Evolutionary conservation across 2,113 vertebrate genomes (phyloP).

Genomic region (Gorilla gorilla): DNA sequence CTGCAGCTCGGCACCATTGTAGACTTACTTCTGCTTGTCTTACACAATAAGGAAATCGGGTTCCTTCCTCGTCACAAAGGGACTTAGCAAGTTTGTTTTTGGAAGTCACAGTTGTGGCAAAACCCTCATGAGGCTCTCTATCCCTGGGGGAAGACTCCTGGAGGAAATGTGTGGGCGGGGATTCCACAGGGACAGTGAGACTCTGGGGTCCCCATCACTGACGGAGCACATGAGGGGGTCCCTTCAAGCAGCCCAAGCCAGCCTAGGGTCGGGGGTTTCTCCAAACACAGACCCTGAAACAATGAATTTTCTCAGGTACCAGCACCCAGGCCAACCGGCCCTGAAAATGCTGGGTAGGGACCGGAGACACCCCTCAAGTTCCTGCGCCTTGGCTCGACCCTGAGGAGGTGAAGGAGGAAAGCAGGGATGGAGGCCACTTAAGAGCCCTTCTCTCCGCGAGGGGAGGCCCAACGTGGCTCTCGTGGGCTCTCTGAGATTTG

Average conservation of each 20-base stretch:
- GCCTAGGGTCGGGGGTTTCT: neutral
- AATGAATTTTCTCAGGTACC: neutral
- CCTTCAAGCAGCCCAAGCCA: neutral
- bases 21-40: neutral
- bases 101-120: neutral
- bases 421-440: neutral
- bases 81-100: too few relatives aligned
- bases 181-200: neutral
- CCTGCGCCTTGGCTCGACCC: neutral
- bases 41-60: fast-evolving
- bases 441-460: fast-evolving
- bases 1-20: fast-evolving
- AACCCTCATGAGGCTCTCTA: neutral
- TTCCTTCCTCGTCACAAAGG: neutral
- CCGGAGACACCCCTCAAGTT: too few relatives aligned
- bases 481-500: fast-evolving
- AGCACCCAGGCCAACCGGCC: too few relatives aligned
- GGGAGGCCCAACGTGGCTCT: too few relatives aligned
- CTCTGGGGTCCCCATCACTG: too few relatives aligned
- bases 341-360: neutral
- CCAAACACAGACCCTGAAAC: neutral
- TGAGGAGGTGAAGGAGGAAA: fast-evolving
- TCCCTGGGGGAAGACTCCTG: neutral
- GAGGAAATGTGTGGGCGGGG: fast-evolving
- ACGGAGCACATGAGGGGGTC: neutral